Evolutionary conservation across 30 jellyfish, hydroid and myxozoan species (phyloP), one percentile per base, ranked within the genome.

Genomic region (Aurelia sp.): DNA sequence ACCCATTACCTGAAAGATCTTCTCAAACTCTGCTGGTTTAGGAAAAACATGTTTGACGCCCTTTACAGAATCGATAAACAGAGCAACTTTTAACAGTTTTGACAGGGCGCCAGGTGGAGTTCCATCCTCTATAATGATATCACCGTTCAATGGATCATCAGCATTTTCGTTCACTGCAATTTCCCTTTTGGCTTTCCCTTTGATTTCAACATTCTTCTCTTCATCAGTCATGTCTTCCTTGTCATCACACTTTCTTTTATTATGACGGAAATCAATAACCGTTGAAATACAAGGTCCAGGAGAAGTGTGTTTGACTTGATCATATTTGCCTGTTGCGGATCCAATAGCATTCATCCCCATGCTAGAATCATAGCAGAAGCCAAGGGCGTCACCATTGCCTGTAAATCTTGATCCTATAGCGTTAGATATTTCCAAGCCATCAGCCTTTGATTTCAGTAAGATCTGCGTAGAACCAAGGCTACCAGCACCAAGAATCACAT

Each of bases 401-500:
- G 85, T 50, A 72, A 82, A 82, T n/a, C 52, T 22, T 13, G 57
- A 48, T 13, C 92, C 92, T 16, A 82, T 53, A 18, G 35, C 30
- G 66, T 52, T 65, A 7, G 92, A 82, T 15, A 82, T 31, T 10
- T 67, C 78, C 66, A 82, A 69, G 21, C 92, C 92, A 11, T 63
- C 76, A 27, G 48, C 63, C 50, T 70, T 82, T 4, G 92, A 82
- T 82, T 82, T 82, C 22, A 82, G 86, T 21, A 82, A 51, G 15
- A 82, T 44, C 67, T 69, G 69, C 40, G 85, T 67, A 41, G 92
- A 67, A 13, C 92, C 92, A 55, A 82, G 22, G 12, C 77, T 61
- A 10, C 92, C 92, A 10, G 92, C 92, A 21, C 85, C 92, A 52
- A 82, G 67, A 47, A 82, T 67, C 30, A 82, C 92, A 70, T 69